These are phyloP conservation scores for Pitangus sulphuratus DNA, from an alignment of 2,797 vertebrate species.

Conservation along the genomic window DNA sequence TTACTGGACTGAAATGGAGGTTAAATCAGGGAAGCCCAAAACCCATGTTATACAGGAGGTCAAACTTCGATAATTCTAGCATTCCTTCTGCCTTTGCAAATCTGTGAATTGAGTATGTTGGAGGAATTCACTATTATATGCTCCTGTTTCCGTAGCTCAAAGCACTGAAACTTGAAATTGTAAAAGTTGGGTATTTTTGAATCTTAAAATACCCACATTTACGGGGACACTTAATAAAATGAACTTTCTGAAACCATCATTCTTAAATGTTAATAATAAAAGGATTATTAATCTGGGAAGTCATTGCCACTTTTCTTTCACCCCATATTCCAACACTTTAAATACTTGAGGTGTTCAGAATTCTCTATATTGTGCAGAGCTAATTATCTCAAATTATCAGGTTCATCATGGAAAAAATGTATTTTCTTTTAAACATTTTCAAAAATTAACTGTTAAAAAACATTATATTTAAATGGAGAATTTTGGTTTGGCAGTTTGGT, in stretches of 20 bases:
- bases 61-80: neutral
- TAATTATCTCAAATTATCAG: neutral
- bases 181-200: neutral
- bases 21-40: constrained; percentile 1
- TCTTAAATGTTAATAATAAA: constrained; percentile 42
- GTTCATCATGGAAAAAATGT: neutral
- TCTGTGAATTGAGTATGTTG: neutral
- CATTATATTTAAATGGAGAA: neutral
- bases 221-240: neutral
- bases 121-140: neutral
- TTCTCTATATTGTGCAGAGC: neutral
- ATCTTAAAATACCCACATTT: neutral
- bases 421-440: neutral
- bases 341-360: neutral
- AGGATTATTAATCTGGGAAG: neutral
- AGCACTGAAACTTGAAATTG: neutral
- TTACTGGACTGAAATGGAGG: neutral
- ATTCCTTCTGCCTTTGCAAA: neutral
- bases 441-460: neutral
- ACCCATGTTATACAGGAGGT: neutral
- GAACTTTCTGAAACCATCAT: neutral
- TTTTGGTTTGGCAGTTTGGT: neutral
- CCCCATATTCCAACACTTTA: neutral
- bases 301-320: neutral
- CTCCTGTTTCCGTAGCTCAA: neutral